Base-by-base conservation (phyloP, 2,888 invertebrate species). In the Macrosoma leucophasiata region DNA sequence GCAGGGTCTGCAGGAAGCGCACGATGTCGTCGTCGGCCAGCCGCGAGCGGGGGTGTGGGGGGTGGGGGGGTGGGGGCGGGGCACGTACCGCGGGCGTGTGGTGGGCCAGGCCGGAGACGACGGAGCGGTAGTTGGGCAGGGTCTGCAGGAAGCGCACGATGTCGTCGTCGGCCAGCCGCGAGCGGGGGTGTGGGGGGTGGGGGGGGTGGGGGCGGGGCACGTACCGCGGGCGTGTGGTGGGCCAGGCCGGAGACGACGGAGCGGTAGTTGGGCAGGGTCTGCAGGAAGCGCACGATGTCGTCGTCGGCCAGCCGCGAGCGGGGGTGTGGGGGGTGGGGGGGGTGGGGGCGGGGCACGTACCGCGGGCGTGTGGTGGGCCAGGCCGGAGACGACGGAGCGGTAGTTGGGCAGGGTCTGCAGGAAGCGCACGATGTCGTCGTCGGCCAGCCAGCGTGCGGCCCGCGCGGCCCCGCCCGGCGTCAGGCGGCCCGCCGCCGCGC, bases 11-110 rank as follows among this genome's bases (percentile, higher is more conserved):
- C 52, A 98, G 88, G 75, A 97, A 95, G 32, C 97, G 84, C 61
- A 93, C 95, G 41, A 98, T 97, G 63, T 98, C 97, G 55, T 96
- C 96, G 72, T 98, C 97, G 50, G 95, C 94, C 1, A 97, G 87
- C 97, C 97, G 76, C 33, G 63, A 55, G 4, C 62, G 52, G 18
- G 69, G 66, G 32, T 65, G 51, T 14, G 58, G 44, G 29, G 52
- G 53, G 18, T 50, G 41, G 7, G 49, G 43, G 3, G 57, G 61
- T 34, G 56, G 52, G 33, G 40, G 52, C 36, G 39, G 46, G 13
- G 36, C 41, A 42, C 41, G 54, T 21, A 46, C 57, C 9, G 41
- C 55, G 30, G 62, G 52, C 14, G 52, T 52, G 38, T 50, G 63
- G 20, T 58, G 43, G 2, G 62, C 64, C 12, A 70, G 48, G 41